Evolutionary conservation across 2,888 invertebrate genomes (phyloP).

Genomic region (Siphlonurus alternatus): DNA sequence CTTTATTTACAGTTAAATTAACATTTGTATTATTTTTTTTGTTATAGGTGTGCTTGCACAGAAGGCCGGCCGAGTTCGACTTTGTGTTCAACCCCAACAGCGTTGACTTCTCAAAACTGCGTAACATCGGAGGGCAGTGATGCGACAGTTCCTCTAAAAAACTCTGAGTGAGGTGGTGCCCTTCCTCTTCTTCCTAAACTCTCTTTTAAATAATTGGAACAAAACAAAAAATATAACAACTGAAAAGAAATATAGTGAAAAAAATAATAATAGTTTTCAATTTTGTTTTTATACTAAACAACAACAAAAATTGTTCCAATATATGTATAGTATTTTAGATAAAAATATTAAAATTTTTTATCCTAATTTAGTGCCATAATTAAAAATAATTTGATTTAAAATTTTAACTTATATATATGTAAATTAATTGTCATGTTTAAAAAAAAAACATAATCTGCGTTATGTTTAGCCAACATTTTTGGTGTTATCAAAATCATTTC

Average conservation of each 20-base stretch:
- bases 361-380: background rate
- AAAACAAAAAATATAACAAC: background rate
- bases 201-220: background rate
- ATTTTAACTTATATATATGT: too few relatives aligned
- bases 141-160: background rate
- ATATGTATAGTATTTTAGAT: too few relatives aligned
- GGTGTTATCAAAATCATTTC: too few relatives aligned
- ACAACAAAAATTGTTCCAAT: too few relatives aligned
- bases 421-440: too few relatives aligned
- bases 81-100: constrained; percentile 7
- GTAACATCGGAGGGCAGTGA: background rate
- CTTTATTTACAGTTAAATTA: too few relatives aligned
- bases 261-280: background rate
- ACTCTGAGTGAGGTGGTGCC: too few relatives aligned
- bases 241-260: background rate
- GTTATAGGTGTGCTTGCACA: constrained; percentile 14
- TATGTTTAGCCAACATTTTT: too few relatives aligned
- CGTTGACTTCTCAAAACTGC: background rate
- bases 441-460: too few relatives aligned
- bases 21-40: constrained; percentile 5
- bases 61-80: constrained; percentile 14
- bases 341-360: background rate
- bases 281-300: too few relatives aligned
- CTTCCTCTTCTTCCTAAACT: too few relatives aligned
- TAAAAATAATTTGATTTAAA: too few relatives aligned